A percentile compares a stretch with the other conserved stretches of the same genome.
Conservation (phyloP, 2,888 invertebrate species). For the Latheticus oryzae region DNA sequence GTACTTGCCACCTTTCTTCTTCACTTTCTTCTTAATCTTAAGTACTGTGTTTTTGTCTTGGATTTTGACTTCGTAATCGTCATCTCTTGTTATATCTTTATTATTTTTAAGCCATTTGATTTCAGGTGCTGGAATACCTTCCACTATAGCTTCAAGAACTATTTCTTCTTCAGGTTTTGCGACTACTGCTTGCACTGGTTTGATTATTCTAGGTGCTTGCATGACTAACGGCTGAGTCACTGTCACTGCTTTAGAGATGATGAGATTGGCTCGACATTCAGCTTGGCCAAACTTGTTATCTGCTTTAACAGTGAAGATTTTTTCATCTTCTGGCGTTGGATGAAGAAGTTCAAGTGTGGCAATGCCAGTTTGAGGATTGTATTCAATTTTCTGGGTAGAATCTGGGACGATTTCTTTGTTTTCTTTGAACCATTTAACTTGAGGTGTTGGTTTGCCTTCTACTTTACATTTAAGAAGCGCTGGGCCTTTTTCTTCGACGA, state of each 20-base stretch:
- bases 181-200: conserved; percentile 81
- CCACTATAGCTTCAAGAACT: conserved; percentile 77
- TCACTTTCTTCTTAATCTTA: conserved; percentile 74
- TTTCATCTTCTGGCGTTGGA: conserved; percentile 75
- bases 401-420: conserved; percentile 73
- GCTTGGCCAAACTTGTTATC: conserved; percentile 80
- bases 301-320: conserved; percentile 77
- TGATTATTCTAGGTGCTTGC: conserved; percentile 79
- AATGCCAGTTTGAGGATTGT: conserved; percentile 73
- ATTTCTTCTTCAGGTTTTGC: conserved; percentile 78
- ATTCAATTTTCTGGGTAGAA: conserved; percentile 69
- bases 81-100: conserved; percentile 75
- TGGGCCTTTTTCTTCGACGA: conserved; percentile 72
- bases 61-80: conserved; percentile 71
- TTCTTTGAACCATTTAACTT: conserved; percentile 77
- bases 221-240: conserved; percentile 68
- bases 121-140: conserved; percentile 77
- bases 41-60: conserved; percentile 75
- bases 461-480: conserved; percentile 77
- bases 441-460: conserved; percentile 76
- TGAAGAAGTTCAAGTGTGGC: conserved; percentile 74
- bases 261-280: conserved; percentile 78
- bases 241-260: conserved; percentile 68
- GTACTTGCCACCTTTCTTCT: conserved; percentile 87
- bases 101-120: conserved; percentile 90